Conservation (phyloP, 1,140 invertebrate species). For the Hesperophylax magnus region DNA sequence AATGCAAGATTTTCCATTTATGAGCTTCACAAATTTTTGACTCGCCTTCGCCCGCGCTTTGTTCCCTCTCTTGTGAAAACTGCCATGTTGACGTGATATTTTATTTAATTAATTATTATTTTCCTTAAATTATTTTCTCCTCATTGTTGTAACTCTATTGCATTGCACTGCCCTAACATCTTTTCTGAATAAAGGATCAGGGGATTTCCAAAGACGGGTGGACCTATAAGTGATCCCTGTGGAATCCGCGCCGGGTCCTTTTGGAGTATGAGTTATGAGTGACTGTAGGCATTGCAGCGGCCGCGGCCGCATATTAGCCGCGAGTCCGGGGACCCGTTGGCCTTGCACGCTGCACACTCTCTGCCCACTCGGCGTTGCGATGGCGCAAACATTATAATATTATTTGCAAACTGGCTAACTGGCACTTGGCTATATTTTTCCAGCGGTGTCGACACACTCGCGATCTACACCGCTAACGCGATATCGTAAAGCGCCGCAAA, state of each 20-base stretch:
- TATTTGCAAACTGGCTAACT: constrained; percentile 18
- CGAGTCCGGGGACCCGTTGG: neutral
- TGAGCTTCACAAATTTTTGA: no score
- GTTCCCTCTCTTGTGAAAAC: no score
- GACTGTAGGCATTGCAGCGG: neutral
- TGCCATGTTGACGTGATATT: no score
- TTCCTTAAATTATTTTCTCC: no score
- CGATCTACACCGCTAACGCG: neutral
- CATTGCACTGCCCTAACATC: no score
- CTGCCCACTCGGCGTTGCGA: constrained; percentile 9
- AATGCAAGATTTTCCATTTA: no score
- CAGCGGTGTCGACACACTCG: constrained; percentile 10
- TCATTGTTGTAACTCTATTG: no score
- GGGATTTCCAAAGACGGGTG: no score
- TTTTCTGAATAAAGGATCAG: no score
- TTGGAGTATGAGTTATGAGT: neutral
- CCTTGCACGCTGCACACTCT: constrained; percentile 4
- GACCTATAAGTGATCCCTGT: no score
- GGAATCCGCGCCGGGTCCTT: neutral
- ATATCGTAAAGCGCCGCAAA: neutral
- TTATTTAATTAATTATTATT: no score
- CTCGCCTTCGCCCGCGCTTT: no score
- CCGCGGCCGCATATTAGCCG: neutral
- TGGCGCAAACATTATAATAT: constrained; percentile 15
- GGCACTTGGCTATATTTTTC: constrained; percentile 26